Evolutionary conservation across 2,888 invertebrate species (phyloP).

Genomic region (Heliconius sara): DNA sequence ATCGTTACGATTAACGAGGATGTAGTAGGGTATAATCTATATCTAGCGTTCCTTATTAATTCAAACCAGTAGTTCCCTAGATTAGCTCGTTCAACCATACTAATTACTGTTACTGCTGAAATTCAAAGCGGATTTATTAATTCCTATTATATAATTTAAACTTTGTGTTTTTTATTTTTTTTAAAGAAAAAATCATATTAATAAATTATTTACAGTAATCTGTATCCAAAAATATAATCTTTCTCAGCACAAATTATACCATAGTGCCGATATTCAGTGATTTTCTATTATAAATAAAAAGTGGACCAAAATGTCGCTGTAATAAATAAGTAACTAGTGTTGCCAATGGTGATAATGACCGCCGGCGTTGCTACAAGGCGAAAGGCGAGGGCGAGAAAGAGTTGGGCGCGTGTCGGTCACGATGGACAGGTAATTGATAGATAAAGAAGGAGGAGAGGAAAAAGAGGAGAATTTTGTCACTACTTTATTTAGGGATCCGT

Average conservation of each 20-base stretch:
- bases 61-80: too few relatives aligned
- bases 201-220: too few relatives aligned
- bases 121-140: too few relatives aligned
- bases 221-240: neutral
- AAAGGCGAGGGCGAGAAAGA: constrained; percentile 67
- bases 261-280: neutral
- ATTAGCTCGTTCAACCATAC: too few relatives aligned
- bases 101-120: too few relatives aligned
- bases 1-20: too few relatives aligned
- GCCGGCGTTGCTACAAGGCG: constrained; percentile 74
- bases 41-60: too few relatives aligned
- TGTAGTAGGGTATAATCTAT: too few relatives aligned
- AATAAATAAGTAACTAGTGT: constrained; percentile 39
- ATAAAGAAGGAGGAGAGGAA: neutral
- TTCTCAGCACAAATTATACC: constrained; percentile 4
- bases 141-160: too few relatives aligned
- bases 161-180: too few relatives aligned
- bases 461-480: neutral
- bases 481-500: too few relatives aligned
- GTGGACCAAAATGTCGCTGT: constrained; percentile 37
- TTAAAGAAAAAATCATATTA: too few relatives aligned
- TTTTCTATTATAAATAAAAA: neutral
- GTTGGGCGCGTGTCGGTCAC: constrained; percentile 76
- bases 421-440: constrained; percentile 68
- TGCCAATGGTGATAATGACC: constrained; percentile 63